These are phyloP conservation scores for Hydraecia micacea DNA, from an alignment of 2,888 invertebrate genomes.

Conservation along the genomic window DNA sequence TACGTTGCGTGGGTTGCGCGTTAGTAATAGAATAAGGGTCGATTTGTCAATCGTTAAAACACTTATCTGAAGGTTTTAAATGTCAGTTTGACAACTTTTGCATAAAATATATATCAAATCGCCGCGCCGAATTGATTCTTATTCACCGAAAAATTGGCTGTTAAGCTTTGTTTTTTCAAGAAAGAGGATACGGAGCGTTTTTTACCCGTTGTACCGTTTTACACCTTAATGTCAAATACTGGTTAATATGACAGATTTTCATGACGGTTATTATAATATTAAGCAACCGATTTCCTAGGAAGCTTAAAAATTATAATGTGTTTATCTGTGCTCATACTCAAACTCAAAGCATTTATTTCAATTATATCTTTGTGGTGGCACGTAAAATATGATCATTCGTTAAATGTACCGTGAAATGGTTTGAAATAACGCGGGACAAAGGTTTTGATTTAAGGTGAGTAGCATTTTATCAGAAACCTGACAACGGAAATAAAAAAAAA, in stretches of 20 bases:
- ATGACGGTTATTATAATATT: background rate
- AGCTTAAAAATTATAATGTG: too few relatives aligned
- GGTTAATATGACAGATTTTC: background rate
- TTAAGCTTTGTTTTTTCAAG: background rate
- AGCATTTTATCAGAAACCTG: conserved; percentile 29
- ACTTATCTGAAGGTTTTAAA: background rate
- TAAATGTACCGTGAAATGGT: conserved; percentile 57
- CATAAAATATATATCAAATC: background rate
- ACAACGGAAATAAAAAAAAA: conserved; percentile 25
- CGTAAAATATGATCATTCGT: conserved; percentile 53
- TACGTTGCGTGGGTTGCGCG: too few relatives aligned
- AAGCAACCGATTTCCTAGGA: too few relatives aligned
- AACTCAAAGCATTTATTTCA: too few relatives aligned
- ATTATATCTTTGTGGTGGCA: conserved; percentile 37
- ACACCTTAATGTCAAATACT: background rate
- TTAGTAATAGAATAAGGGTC: background rate
- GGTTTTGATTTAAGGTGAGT: conserved; percentile 32
- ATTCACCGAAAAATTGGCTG: background rate
- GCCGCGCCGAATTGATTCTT: background rate
- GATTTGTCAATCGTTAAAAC: background rate
- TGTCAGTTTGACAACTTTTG: background rate
- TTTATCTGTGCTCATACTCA: too few relatives aligned
- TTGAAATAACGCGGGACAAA: conserved; percentile 37
- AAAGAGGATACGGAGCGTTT: background rate
- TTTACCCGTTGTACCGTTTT: too few relatives aligned